phyloP scores from a whole-genome alignment of 2,113 vertebrate species.

The Alosa alosa region DNA sequence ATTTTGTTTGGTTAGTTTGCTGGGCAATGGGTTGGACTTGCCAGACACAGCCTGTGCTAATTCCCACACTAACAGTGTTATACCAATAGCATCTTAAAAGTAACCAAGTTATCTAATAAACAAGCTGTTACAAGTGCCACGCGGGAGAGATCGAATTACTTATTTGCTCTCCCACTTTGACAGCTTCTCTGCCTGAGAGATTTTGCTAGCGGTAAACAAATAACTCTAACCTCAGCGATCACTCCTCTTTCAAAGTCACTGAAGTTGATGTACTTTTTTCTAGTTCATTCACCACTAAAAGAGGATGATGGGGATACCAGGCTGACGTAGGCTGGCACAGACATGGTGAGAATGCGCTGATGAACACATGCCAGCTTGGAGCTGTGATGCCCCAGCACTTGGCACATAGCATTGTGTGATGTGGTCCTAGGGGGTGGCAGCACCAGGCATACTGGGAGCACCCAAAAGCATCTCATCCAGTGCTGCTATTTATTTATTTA shows the following conservation, averaged over 20 bases:
- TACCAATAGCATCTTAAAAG: not conserved
- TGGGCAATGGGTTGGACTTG: not conserved
- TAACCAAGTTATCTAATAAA: not conserved
- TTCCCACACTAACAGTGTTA: not conserved
- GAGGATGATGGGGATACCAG: not conserved
- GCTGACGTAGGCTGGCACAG: not conserved
- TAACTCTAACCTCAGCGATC: not conserved
- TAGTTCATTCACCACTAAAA: not conserved
- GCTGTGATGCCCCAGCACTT: not conserved
- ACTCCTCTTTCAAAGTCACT: not conserved
- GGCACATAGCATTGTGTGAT: not conserved
- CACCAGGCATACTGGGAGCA: not conserved
- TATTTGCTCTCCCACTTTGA: not conserved
- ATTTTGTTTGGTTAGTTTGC: slow-evolving; percentile 5
- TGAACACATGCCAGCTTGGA: not conserved
- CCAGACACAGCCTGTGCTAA: not conserved
- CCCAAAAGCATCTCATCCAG: not conserved
- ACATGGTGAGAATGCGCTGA: not conserved
- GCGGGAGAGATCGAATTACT: slow-evolving; percentile 4
- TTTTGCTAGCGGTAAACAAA: not conserved
- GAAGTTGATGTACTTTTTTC: not conserved
- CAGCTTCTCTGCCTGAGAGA: not conserved
- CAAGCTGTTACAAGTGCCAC: slow-evolving; percentile 3
- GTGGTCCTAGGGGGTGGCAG: not conserved
- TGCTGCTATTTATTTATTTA: not conserved